phyloP scores from a whole-genome alignment of 2,888 invertebrate genomes.

The Caenorhabditis sinica region DNA sequence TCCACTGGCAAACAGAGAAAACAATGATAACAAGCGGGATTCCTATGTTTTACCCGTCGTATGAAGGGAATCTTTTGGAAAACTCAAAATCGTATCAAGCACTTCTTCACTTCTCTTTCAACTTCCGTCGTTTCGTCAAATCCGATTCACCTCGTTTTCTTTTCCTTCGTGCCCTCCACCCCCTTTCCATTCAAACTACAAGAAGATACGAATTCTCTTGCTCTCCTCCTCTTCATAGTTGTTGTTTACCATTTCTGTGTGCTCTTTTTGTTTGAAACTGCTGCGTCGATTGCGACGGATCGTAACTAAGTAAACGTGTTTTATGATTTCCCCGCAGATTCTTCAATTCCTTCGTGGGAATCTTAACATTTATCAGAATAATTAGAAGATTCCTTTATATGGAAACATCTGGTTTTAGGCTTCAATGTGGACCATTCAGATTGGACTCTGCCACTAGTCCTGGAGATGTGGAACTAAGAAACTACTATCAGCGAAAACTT shows the following conservation, averaged over 20 bases:
- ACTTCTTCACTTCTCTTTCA: slow-evolving; percentile 34
- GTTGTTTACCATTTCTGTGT: slow-evolving; percentile 35
- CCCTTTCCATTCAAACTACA: slow-evolving; percentile 23
- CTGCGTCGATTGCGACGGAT: not conserved
- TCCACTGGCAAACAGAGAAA: not conserved
- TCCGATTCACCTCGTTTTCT: slow-evolving; percentile 59
- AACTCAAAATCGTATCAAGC: slow-evolving; percentile 56
- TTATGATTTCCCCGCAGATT: slow-evolving; percentile 14
- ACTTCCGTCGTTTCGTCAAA: slow-evolving; percentile 52
- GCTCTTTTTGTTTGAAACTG: slow-evolving; percentile 18
- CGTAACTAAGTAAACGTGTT: slow-evolving; percentile 44
- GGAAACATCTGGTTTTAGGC: too few species aligned
- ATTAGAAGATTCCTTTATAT: too few species aligned
- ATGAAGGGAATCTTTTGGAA: not conserved
- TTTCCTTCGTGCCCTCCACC: slow-evolving; percentile 1
- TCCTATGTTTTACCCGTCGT: not conserved
- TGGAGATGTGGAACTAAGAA: too few species aligned
- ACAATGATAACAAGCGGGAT: slow-evolving; percentile 15
- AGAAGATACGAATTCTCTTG: slow-evolving; percentile 49
- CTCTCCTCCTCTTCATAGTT: slow-evolving; percentile 11
- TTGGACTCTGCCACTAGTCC: too few species aligned
- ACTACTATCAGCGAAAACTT: too few species aligned
- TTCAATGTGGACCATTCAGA: too few species aligned
- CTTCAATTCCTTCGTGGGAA: slow-evolving; percentile 21
- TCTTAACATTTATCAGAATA: not conserved